A percentile compares a stretch with the other conserved stretches of the same genome.
These are phyloP conservation scores for Lysiphlebus fabarum DNA, from an alignment of 1,140 invertebrate species.

Conservation along the genomic window DNA sequence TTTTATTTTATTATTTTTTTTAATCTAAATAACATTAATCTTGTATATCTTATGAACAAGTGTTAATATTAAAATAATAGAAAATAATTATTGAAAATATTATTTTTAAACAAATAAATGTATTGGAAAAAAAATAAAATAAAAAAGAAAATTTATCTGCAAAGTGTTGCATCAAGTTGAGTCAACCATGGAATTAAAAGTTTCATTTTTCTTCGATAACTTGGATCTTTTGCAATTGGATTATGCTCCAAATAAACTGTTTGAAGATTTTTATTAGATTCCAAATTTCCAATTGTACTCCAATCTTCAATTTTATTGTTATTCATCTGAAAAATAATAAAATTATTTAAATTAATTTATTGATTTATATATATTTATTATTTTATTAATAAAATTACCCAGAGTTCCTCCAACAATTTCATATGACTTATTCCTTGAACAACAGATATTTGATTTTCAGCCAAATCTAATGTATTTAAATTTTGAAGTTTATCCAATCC, in stretches of 20 bases:
- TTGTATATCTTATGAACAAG: too few relatives aligned
- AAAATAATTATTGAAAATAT: too few relatives aligned
- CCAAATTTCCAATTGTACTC: constrained; percentile 76
- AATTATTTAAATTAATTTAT: constrained; percentile 12
- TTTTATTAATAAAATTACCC: constrained; percentile 65
- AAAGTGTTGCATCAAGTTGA: constrained; percentile 94
- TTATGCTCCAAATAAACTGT: constrained; percentile 95
- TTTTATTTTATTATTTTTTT: too few relatives aligned
- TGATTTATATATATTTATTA: too few relatives aligned
- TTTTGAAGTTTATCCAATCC: constrained; percentile 68
- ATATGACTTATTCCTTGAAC: constrained; percentile 81
- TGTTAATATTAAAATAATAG: too few relatives aligned
- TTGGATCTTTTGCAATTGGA: constrained; percentile 79
- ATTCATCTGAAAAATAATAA: constrained; percentile 72
- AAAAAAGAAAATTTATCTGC: constrained; percentile 55
- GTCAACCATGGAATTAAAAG: constrained; percentile 78
- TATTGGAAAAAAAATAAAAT: too few relatives aligned
- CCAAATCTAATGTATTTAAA: constrained; percentile 85
- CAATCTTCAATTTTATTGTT: constrained; percentile 87
- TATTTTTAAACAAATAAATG: too few relatives aligned
- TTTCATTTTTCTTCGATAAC: constrained; percentile 90
- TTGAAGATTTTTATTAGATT: constrained; percentile 70
- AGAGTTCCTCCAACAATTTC: constrained; percentile 81
- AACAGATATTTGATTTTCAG: constrained; percentile 79
- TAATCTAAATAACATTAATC: too few relatives aligned